These are phyloP conservation scores for Corvus cornix DNA, from an alignment of 2,113 vertebrate genomes.

Conservation along the genomic window DNA sequence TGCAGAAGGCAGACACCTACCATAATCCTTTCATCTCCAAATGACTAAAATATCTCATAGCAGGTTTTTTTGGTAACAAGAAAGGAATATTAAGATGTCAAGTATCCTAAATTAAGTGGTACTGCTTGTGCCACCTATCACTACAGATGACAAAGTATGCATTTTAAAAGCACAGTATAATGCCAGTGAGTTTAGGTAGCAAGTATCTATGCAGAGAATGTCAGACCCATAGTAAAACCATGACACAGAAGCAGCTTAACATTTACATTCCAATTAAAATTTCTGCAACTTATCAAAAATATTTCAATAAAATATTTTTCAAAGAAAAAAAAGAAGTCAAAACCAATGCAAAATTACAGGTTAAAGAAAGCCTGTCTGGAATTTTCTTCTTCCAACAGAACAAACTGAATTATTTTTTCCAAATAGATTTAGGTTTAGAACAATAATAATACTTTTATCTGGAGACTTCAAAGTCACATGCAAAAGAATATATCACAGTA, in stretches of 20 bases:
- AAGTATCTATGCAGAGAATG: not conserved
- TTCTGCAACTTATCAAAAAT: not conserved
- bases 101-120: not conserved
- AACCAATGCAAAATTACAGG: not conserved
- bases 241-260: not conserved
- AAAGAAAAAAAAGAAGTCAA: not conserved
- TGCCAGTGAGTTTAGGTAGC: not conserved
- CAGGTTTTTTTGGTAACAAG: not conserved
- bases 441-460: conserved; percentile 66
- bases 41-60: not conserved
- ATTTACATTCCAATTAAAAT: conserved; percentile 11
- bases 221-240: not conserved
- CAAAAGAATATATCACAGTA: conserved; percentile 52
- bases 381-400: conserved; percentile 26
- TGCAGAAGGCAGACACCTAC: not conserved
- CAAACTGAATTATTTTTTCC: not conserved
- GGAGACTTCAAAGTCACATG: conserved; percentile 63
- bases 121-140: not conserved
- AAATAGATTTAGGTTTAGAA: conserved; percentile 53
- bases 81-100: not conserved
- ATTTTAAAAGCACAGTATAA: not conserved
- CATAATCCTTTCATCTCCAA: not conserved
- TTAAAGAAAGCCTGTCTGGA: not conserved
- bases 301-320: conserved; percentile 22
- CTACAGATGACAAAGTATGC: not conserved